A percentile compares a stretch with the other conserved stretches of the same genome.
Conservation (phyloP, 2,113 vertebrate genomes). For the Mustela lutreola region DNA sequence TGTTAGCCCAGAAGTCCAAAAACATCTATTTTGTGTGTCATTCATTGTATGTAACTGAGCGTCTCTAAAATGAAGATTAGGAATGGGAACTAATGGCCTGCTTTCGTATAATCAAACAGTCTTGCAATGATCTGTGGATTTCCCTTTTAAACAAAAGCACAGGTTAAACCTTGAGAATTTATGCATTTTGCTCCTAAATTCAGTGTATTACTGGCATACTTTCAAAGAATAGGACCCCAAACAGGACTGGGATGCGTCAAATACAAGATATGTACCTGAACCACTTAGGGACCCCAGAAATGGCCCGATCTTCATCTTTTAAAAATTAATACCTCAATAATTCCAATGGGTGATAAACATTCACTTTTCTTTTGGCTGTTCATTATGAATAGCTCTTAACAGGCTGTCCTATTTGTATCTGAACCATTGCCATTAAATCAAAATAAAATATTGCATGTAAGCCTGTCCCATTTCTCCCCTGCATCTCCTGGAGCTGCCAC, state of each 20-base stretch:
- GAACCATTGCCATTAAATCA: not conserved
- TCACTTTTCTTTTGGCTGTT: not conserved
- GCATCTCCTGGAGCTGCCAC: fast-evolving
- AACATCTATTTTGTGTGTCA: not conserved
- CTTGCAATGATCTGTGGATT: not conserved
- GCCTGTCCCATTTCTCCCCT: no score
- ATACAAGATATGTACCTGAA: not conserved
- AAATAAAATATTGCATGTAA: not conserved
- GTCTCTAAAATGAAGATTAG: not conserved
- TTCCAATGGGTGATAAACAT: not conserved
- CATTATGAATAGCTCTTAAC: not conserved
- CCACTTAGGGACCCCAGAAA: not conserved
- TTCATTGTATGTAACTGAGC: not conserved
- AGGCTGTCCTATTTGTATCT: not conserved
- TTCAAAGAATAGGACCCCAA: not conserved
- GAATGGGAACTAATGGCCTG: not conserved
- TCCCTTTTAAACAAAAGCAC: not conserved
- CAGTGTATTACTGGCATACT: not conserved
- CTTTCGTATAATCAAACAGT: not conserved
- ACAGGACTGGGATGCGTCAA: not conserved
- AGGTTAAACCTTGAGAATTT: not conserved
- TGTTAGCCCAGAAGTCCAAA: not conserved
- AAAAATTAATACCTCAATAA: not conserved
- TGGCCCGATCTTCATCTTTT: not conserved
- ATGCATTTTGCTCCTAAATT: not conserved